phyloP scores from a whole-genome alignment of 2,797 vertebrate species.

The Crypturellus tataupa region DNA sequence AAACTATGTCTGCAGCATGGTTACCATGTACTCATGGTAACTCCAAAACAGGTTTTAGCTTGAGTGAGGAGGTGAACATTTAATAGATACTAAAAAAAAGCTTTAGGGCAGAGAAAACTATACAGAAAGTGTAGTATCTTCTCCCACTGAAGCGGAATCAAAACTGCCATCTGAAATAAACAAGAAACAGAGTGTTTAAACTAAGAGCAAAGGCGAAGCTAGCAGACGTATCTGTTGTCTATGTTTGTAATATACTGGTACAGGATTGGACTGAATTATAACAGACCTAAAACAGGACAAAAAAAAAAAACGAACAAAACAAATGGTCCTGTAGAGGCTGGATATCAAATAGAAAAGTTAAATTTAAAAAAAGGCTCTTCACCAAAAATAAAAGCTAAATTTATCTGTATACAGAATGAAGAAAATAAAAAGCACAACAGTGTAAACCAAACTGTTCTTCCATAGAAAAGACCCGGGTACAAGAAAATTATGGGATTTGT shows the following conservation, averaged over 20 bases:
- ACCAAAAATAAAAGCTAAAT: neutral
- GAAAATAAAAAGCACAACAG: neutral
- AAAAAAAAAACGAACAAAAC: slow-evolving; percentile 19
- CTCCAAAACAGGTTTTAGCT: neutral
- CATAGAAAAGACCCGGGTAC: neutral
- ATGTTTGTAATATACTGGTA: neutral
- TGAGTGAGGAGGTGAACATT: neutral
- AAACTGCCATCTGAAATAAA: neutral
- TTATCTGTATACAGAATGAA: neutral
- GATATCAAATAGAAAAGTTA: neutral
- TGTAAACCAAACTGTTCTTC: neutral
- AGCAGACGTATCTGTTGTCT: neutral
- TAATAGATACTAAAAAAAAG: neutral
- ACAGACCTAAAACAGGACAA: neutral
- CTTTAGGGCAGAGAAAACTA: neutral
- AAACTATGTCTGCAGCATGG: neutral
- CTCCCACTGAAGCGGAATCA: neutral
- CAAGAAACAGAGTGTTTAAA: neutral
- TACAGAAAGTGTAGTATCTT: neutral
- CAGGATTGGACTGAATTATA: neutral
- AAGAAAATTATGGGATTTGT: neutral
- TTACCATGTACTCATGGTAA: neutral
- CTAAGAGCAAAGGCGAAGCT: neutral
- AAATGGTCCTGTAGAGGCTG: neutral
- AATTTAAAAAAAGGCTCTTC: neutral